phyloP scores from a whole-genome alignment of 2,888 invertebrate genomes.

The Strigamia maritima region DNA sequence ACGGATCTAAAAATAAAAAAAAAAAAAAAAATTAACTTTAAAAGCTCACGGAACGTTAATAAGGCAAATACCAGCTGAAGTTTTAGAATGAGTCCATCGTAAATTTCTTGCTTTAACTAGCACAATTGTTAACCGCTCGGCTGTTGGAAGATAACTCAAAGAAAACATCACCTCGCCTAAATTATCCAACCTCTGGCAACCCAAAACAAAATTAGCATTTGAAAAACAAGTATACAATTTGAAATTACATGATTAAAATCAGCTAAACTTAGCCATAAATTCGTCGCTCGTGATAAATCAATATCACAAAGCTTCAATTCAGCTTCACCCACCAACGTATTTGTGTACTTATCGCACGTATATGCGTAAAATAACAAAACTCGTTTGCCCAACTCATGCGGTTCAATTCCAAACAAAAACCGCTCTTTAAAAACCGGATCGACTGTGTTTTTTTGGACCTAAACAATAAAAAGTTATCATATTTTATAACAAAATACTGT shows the following conservation, averaged over 20 bases:
- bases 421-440: constrained; percentile 75
- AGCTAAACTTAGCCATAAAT: constrained; percentile 73
- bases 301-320: constrained; percentile 66
- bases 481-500: background rate
- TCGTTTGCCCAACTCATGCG: constrained; percentile 59
- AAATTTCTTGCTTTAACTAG: constrained; percentile 73
- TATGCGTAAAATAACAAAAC: constrained; percentile 68
- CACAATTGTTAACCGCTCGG: constrained; percentile 72
- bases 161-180: constrained; percentile 79
- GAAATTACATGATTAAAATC: constrained; percentile 66
- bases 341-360: constrained; percentile 62
- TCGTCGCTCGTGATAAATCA: constrained; percentile 64
- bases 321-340: constrained; percentile 65
- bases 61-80: constrained; percentile 59
- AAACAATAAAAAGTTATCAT: constrained; percentile 42
- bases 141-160: constrained; percentile 74
- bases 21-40: background rate
- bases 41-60: too few relatives aligned
- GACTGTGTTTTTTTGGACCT: constrained; percentile 65
- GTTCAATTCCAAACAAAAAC: constrained; percentile 64
- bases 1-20: constrained; percentile 58
- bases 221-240: background rate
- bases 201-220: background rate
- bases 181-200: constrained; percentile 50
- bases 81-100: constrained; percentile 58